Base-by-base conservation (phyloP, 2,113 vertebrate genomes). In the Notothenia coriiceps region DNA sequence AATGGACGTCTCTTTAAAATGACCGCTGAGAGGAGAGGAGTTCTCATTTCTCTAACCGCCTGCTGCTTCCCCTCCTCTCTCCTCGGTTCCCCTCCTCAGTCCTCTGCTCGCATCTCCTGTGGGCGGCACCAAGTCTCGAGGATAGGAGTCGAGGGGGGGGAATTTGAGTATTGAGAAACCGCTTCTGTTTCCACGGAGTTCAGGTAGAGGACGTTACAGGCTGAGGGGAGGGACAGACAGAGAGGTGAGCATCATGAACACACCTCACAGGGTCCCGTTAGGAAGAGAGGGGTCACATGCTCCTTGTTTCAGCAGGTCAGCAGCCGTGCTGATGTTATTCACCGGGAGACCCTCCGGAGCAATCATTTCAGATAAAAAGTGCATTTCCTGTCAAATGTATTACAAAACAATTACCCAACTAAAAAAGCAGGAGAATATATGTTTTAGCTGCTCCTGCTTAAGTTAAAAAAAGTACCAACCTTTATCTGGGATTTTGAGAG, bases 191-290 rank as follows among this genome's bases (percentile, higher is more conserved):
- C 97, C 93, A 98, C 96, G 0, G 97, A 98, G 82, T 96, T 96
- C 92, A 98, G 95, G 86, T 96, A 98, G 22, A 98, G 94, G 89
- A 98, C 97, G 1, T 97, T 97, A 86, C 97, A 98, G 61, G 97
- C 97, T 94, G 70, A 64, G 33, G 73, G 62, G 69, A 49, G 18
- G 20, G 20, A 54, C 25, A 51, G 50, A 71, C 1, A 61, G 11
- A 35, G 6, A 43, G 11, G 17, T 67, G 25, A 67, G 49, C 10
- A 35, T 35, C 11, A 35, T 9, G 17, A 35, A 15, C 64, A 35
- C 17, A 3, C 47, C 25, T 67, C 25, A n/a, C 11, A 20, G 5
- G 25, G 8, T 12, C 47, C 33, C 49, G 51, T 29, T 43, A 25
- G 18, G 35, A 61, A 14, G 0, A 22, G 33, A 14, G n/a, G 49